A percentile compares a stretch with the other conserved stretches of the same genome.
These are phyloP conservation scores for Microvelia longipes DNA, from an alignment of 1,140 invertebrate species.

Conservation along the genomic window DNA sequence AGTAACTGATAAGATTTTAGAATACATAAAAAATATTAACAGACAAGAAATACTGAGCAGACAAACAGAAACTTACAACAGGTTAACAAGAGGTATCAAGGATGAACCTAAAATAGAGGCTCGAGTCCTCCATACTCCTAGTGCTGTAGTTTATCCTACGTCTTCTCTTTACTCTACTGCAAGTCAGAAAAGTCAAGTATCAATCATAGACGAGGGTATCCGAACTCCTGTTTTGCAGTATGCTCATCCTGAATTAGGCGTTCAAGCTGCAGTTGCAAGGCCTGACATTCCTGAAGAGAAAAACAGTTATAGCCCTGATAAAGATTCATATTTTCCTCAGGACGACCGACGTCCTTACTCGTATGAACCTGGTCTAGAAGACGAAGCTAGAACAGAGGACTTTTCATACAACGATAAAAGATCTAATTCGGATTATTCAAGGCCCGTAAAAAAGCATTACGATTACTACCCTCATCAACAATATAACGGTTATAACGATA, in stretches of 20 bases:
- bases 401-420: slow-evolving; percentile 31
- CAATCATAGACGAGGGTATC: slow-evolving; percentile 44
- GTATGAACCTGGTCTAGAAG: slow-evolving; percentile 26
- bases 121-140: slow-evolving; percentile 47
- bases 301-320: slow-evolving; percentile 25
- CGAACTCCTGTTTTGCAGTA: slow-evolving; percentile 57
- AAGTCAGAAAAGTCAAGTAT: slow-evolving; percentile 27
- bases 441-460: slow-evolving; percentile 30
- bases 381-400: slow-evolving; percentile 30
- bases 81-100: slow-evolving; percentile 6
- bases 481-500: slow-evolving; percentile 11
- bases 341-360: slow-evolving; percentile 30
- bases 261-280: slow-evolving; percentile 44
- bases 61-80: slow-evolving; percentile 7
- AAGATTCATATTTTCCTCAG: slow-evolving; percentile 25
- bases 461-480: slow-evolving; percentile 18
- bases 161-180: slow-evolving; percentile 42
- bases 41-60: slow-evolving; percentile 36
- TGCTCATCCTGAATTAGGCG: slow-evolving; percentile 57
- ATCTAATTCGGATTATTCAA: slow-evolving; percentile 14
- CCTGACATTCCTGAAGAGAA: slow-evolving; percentile 29
- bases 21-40: slow-evolving; percentile 47
- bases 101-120: slow-evolving; percentile 39
- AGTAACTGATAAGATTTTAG: slow-evolving; percentile 28
- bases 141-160: slow-evolving; percentile 42